Conservation (phyloP, 1,140 invertebrate species). For the Ganaspis sp. region DNA sequence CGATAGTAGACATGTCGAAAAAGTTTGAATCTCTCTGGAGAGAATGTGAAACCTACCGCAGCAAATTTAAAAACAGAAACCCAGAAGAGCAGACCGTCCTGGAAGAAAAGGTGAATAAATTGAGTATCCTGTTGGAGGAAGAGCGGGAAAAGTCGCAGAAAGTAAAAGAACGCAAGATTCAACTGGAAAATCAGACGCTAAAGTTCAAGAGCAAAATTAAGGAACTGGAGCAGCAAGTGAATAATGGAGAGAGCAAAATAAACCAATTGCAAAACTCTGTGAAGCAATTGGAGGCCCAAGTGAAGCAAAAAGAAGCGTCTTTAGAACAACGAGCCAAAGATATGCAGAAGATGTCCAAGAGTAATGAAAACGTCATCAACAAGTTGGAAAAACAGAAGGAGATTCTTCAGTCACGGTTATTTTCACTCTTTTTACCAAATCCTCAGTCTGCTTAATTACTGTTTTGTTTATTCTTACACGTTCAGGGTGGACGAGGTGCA, state of each 20-base stretch:
- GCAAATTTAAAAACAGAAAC: not conserved
- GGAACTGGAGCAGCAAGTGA: conserved; percentile 51
- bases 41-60: not conserved
- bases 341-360: conserved; percentile 59
- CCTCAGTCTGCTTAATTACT: not conserved
- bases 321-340: conserved; percentile 55
- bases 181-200: conserved; percentile 51
- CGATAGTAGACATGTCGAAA: not conserved
- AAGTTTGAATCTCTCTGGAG: not conserved
- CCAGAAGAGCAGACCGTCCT: not conserved
- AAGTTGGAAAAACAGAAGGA: conserved; percentile 64
- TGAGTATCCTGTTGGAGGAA: not conserved
- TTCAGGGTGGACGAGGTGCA: conserved; percentile 56
- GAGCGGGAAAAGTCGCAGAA: conserved; percentile 47
- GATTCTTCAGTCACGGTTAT: conserved; percentile 58
- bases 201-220: conserved; percentile 49
- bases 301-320: conserved; percentile 58
- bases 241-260: conserved; percentile 40
- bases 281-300: conserved; percentile 46
- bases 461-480: not conserved
- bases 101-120: not conserved
- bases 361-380: conserved; percentile 46
- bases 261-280: conserved; percentile 50
- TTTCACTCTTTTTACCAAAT: not conserved
- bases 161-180: conserved; percentile 42